phyloP scores from a whole-genome alignment of 53 echinoderm and acorn worm species.

The Zoroaster sp. region DNA sequence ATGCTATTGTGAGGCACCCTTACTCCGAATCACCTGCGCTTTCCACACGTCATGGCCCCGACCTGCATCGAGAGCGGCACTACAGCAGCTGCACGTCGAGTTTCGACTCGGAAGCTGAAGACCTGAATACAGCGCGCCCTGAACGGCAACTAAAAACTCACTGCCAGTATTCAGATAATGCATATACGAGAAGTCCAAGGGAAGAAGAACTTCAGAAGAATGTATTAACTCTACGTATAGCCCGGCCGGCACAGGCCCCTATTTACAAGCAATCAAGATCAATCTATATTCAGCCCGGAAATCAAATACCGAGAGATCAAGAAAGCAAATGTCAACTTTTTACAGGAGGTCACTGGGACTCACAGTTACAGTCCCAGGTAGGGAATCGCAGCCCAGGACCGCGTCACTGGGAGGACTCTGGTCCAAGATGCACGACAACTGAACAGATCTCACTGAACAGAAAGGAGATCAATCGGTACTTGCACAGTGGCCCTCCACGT shows the following conservation, averaged over 20 bases:
- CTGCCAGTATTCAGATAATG: not conserved
- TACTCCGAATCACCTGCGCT: not conserved
- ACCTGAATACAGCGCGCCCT: not conserved
- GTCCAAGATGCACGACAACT: not conserved
- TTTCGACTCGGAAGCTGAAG: not conserved
- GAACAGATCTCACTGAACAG: not conserved
- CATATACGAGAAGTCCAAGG: not conserved
- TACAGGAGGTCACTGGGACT: not conserved
- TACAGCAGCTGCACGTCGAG: not conserved
- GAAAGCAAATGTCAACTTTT: too few species aligned
- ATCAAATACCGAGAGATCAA: too few species aligned
- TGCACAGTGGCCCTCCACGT: too few species aligned
- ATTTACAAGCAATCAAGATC: conserved; percentile 25
- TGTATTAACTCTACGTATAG: not conserved
- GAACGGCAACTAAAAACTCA: not conserved
- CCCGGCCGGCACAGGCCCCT: conserved; percentile 18
- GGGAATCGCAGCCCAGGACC: not conserved
- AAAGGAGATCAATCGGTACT: not conserved
- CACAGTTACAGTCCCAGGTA: not conserved
- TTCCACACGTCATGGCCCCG: not conserved
- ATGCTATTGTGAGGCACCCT: too few species aligned
- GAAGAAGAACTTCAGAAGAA: not conserved
- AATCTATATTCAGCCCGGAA: not conserved
- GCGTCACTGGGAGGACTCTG: not conserved
- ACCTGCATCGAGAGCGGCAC: not conserved